These are phyloP conservation scores for Diadegma fenestrale DNA, from an alignment of 2,888 invertebrate genomes.

Conservation along the genomic window DNA sequence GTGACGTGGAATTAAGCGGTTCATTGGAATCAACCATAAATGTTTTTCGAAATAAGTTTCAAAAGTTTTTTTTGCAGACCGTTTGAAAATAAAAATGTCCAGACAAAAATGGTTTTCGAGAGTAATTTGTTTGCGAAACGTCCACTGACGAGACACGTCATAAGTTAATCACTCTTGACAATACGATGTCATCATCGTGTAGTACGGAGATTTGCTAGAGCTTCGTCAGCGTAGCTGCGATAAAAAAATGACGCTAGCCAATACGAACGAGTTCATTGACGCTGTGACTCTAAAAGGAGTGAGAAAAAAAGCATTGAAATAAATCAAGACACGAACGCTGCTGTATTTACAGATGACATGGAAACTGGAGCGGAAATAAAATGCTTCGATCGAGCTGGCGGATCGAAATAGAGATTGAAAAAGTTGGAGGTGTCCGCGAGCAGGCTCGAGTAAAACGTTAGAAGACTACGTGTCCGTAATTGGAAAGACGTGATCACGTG, in stretches of 20 bases:
- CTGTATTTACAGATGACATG: constrained; percentile 15
- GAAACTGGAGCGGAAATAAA: constrained; percentile 28
- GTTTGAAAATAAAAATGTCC: neutral
- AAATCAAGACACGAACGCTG: constrained; percentile 18
- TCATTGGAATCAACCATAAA: neutral
- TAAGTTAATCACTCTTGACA: constrained; percentile 22
- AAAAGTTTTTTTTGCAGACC: neutral
- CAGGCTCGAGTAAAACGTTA: neutral
- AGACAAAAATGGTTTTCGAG: neutral
- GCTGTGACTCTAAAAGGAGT: neutral
- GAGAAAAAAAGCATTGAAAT: constrained; percentile 10
- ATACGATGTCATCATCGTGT: constrained; percentile 14
- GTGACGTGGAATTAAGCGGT: neutral
- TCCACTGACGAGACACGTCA: constrained; percentile 19
- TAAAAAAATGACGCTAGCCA: constrained; percentile 27
- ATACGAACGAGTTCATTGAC: constrained; percentile 56
- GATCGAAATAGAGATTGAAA: constrained; percentile 21
- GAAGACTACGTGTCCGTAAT: constrained; percentile 14
- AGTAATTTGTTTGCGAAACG: neutral
- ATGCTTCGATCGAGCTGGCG: neutral
- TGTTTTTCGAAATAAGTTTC: neutral
- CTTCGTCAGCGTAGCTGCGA: constrained; percentile 30
- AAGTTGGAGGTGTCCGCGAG: neutral
- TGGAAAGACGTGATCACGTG: constrained; percentile 24
- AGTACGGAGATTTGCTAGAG: neutral